Evolutionary conservation across 2,888 invertebrate species (phyloP), one percentile per base, ranked within the genome.

Genomic region (Timandra comae): DNA sequence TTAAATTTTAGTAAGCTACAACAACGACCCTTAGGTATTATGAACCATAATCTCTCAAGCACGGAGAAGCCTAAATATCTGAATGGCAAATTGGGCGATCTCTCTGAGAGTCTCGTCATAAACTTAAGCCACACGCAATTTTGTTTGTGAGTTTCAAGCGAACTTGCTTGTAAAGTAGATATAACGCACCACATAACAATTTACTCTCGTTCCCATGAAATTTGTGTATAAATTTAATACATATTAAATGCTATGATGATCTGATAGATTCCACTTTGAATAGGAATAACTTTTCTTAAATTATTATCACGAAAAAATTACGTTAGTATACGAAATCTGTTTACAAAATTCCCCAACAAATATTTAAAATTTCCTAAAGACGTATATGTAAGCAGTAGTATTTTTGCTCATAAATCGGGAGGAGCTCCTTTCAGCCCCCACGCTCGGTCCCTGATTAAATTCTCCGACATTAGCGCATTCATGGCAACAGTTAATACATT

Each of bases 361-460:
- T n/a, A n/a, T n/a, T n/a, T n/a, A n/a, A n/a, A n/a, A n/a, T n/a
- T n/a, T n/a, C n/a, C n/a, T n/a, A n/a, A n/a, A n/a, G n/a, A n/a
- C n/a, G n/a, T n/a, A n/a, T n/a, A n/a, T n/a, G n/a, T n/a, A n/a
- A 43, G 53, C 66, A 70, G 67, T 73, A 72, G 70, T 65, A 58
- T 66, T 68, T 65, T 67, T 65, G 60, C 62, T 69, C 67, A 60
- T 73, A 75, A 74, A 73, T 72, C 61, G 62, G 61, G 49, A 57
- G 57, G 65, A 52, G 52, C 49, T 54, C 38, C 35, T 56, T 66
- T 61, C 70, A 65, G 61, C 56, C 51, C 50, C 50, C 56, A 51
- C 56, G 52, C 56, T 55, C 55, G 52, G 48, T 42, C 46, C 47
- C 60, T 67, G 73, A 75, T 74, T 74, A 72, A 74, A 75, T 70